Evolutionary conservation across 37 sponge, comb jelly and placozoan species (phyloP).

Genomic region (Corticium candelabrum): DNA sequence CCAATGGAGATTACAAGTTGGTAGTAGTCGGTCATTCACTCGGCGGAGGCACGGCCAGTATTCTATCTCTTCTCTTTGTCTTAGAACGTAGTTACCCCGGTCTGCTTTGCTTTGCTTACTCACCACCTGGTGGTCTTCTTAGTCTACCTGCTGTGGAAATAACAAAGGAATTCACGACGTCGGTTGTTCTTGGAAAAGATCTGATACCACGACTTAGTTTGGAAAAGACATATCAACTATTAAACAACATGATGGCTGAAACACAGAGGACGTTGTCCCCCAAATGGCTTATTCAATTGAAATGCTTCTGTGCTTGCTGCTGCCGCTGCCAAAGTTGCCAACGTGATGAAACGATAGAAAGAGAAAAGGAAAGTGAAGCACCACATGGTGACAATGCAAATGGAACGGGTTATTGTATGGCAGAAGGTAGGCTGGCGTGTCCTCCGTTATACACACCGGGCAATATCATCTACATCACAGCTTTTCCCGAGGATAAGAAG

Average conservation of each 20-base stretch:
- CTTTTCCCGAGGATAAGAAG: not conserved
- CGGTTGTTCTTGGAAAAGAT: not conserved
- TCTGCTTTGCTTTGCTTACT: constrained; percentile 6
- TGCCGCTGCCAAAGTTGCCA: constrained; percentile 1
- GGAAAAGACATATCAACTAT: not conserved
- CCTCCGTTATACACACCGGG: not conserved
- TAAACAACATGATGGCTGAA: not conserved
- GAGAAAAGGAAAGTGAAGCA: not conserved
- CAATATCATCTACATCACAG: not conserved
- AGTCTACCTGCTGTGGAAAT: not conserved
- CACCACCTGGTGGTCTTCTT: not conserved
- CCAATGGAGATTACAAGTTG: not conserved
- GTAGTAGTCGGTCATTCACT: constrained; percentile 2
- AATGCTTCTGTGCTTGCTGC: not conserved
- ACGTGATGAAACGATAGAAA: not conserved
- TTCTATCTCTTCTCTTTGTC: not conserved
- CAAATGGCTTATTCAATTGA: not conserved
- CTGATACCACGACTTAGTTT: not conserved
- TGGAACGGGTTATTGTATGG: no score
- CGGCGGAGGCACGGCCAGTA: not conserved
- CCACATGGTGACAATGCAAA: no score
- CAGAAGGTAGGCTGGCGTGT: not conserved
- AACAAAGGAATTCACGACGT: not conserved
- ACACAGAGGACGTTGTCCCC: not conserved
- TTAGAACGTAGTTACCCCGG: not conserved